Evolutionary conservation across 2,888 invertebrate genomes (phyloP).

Genomic region (Hylaea fasciaria): DNA sequence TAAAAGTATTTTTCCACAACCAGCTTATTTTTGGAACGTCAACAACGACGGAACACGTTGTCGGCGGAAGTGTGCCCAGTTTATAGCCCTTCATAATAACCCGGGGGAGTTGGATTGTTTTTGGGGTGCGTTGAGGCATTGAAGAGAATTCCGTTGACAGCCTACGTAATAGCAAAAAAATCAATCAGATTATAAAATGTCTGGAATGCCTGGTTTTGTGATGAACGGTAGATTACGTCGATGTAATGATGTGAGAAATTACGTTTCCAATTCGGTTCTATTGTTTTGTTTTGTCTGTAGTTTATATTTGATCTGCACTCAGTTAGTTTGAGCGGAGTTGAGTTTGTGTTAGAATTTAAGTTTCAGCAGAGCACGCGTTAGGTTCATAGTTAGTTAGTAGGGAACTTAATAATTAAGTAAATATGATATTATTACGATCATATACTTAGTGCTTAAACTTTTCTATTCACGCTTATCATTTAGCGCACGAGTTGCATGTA

Average conservation of each 20-base stretch:
- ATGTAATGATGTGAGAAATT: slow-evolving; percentile 11
- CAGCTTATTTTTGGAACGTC: slow-evolving; percentile 39
- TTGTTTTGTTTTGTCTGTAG: not conserved
- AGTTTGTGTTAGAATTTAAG: too few relatives aligned
- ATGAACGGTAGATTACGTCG: slow-evolving; percentile 7
- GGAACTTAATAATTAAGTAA: too few relatives aligned
- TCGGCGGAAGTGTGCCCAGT: slow-evolving; percentile 18
- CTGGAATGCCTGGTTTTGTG: slow-evolving; percentile 3
- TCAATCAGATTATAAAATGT: slow-evolving; percentile 12
- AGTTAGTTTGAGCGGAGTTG: too few relatives aligned
- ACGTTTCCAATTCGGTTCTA: not conserved
- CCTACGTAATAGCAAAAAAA: slow-evolving; percentile 36
- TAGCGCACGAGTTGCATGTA: too few relatives aligned
- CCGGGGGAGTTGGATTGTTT: slow-evolving; percentile 28
- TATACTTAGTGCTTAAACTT: too few relatives aligned
- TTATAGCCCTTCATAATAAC: slow-evolving; percentile 35
- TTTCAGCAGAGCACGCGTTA: too few relatives aligned
- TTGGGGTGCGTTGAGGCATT: slow-evolving; percentile 11
- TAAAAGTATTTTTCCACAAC: slow-evolving; percentile 19
- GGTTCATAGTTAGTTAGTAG: too few relatives aligned
- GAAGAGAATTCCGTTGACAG: slow-evolving; percentile 14
- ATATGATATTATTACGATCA: too few relatives aligned
- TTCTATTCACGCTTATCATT: too few relatives aligned
- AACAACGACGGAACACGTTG: slow-evolving; percentile 33
- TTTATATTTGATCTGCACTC: too few relatives aligned